Conservation (phyloP, 2,113 vertebrate genomes). For the Argyrosomus japonicus region DNA sequence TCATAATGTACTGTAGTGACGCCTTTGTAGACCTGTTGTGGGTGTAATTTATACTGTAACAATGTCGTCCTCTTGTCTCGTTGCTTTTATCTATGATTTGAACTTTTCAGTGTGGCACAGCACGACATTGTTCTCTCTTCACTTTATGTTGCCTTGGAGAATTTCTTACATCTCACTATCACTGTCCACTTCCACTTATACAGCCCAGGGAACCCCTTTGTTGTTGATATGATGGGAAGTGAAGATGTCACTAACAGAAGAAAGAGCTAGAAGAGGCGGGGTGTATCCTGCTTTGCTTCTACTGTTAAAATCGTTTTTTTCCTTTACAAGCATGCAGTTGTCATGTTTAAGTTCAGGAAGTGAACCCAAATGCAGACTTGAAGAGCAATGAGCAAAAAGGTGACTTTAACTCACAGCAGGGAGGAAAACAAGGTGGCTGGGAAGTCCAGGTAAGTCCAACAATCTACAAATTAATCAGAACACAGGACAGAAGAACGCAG, state of each 20-base stretch:
- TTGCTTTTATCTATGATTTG: neutral
- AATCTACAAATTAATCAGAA: too few species aligned
- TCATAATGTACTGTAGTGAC: neutral
- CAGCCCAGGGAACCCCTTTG: neutral
- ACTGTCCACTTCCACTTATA: neutral
- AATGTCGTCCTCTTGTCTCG: neutral
- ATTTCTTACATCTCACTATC: constrained; percentile 7
- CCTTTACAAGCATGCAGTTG: too few species aligned
- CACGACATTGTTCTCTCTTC: neutral
- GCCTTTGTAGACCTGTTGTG: constrained; percentile 1
- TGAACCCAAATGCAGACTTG: too few species aligned
- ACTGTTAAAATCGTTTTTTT: too few species aligned
- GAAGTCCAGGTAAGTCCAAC: too few species aligned
- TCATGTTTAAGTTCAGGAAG: too few species aligned
- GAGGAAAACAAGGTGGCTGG: too few species aligned
- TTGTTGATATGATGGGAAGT: neutral
- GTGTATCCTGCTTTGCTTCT: too few species aligned
- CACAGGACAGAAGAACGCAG: too few species aligned
- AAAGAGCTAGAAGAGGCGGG: too few species aligned
- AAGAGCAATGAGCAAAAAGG: too few species aligned
- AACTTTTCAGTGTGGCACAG: constrained; percentile 2
- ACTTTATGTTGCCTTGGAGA: constrained; percentile 1
- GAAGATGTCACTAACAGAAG: neutral
- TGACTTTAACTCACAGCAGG: too few species aligned
- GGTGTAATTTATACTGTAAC: neutral